phyloP scores from a whole-genome alignment of 2,113 vertebrate genomes.

The Dicrurus megarhynchus region DNA sequence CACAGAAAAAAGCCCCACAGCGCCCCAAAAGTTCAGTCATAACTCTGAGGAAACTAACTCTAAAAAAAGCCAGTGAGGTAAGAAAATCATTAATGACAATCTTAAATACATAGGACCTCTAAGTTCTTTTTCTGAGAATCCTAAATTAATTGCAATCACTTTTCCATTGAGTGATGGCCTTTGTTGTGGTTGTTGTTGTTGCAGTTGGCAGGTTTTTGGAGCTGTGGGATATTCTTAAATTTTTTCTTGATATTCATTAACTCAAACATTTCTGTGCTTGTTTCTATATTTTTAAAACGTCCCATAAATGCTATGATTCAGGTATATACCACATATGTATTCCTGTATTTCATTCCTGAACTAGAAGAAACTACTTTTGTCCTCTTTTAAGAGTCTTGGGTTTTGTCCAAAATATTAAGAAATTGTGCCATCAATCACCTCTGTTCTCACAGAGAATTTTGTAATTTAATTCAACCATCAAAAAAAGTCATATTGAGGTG shows the following conservation, averaged over 20 bases:
- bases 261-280: neutral
- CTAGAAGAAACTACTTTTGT: neutral
- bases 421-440: neutral
- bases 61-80: neutral
- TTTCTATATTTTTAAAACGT: neutral
- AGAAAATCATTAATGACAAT: neutral
- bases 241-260: neutral
- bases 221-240: neutral
- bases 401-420: neutral
- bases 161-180: neutral
- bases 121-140: neutral
- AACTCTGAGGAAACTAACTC: neutral
- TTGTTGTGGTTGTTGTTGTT: neutral
- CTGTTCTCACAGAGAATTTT: neutral
- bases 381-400: neutral
- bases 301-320: neutral
- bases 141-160: neutral
- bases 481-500: neutral
- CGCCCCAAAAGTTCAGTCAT: neutral
- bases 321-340: neutral
- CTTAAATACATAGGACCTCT: neutral
- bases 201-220: neutral
- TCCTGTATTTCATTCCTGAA: neutral
- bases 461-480: neutral
- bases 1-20: neutral